phyloP scores from a whole-genome alignment of 2,113 vertebrate genomes.

The Sorex fumeus region DNA sequence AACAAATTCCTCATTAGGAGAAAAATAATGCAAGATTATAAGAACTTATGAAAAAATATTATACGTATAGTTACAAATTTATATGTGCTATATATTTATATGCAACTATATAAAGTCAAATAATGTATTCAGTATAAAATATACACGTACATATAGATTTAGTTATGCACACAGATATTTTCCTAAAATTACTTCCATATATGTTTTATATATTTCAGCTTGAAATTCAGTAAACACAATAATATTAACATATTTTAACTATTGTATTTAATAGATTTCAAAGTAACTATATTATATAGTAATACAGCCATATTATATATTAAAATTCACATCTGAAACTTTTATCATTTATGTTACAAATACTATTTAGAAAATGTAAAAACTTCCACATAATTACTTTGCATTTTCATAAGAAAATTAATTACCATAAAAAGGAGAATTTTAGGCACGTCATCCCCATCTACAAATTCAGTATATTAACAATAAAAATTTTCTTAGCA shows the following conservation, averaged over 20 bases:
- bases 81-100: too few species aligned
- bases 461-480: slow-evolving; percentile 55
- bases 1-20: not conserved
- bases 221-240: not conserved
- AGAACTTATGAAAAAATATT: too few species aligned
- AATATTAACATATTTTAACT: not conserved
- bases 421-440: not conserved
- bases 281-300: not conserved
- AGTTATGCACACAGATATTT: not conserved
- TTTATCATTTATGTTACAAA: slow-evolving; percentile 38
- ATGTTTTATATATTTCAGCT: not conserved
- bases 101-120: too few species aligned
- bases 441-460: not conserved
- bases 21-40: not conserved
- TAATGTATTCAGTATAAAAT: too few species aligned
- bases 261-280: not conserved
- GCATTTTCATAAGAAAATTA: not conserved
- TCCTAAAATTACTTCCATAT: slow-evolving; percentile 20
- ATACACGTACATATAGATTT: too few species aligned
- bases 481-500: slow-evolving; percentile 59
- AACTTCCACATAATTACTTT: not conserved
- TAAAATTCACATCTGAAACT: slow-evolving; percentile 8
- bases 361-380: slow-evolving; percentile 12
- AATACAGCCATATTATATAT: not conserved
- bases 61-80: too few species aligned